phyloP scores from a whole-genome alignment of 1,140 invertebrate species.

The Atta cephalotes region DNA sequence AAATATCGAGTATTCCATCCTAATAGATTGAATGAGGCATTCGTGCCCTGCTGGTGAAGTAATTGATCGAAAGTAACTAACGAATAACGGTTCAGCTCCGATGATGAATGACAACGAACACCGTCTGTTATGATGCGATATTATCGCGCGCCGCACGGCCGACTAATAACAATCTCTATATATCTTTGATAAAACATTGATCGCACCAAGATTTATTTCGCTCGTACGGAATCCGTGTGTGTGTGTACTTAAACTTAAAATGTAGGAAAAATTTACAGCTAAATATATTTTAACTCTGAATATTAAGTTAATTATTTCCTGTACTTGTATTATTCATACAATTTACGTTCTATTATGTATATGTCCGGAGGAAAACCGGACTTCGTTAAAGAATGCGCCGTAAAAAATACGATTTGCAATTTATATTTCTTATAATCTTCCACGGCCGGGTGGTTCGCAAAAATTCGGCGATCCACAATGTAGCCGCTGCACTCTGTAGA shows the following conservation, averaged over 20 bases:
- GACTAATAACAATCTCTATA: conserved; percentile 49
- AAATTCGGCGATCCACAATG: conserved; percentile 38
- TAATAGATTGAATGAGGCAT: conserved; percentile 35
- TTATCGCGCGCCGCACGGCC: conserved; percentile 16
- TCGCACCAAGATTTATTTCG: conserved; percentile 35
- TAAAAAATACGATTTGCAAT: not conserved
- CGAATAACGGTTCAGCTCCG: conserved; percentile 39
- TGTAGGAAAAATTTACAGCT: not conserved
- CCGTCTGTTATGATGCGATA: conserved; percentile 39
- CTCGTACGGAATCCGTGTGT: not conserved
- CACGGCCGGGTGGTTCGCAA: conserved; percentile 1
- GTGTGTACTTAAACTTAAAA: not conserved
- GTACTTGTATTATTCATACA: not conserved
- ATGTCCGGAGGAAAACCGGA: not conserved
- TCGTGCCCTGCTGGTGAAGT: conserved; percentile 10
- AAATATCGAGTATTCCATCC: conserved; percentile 20
- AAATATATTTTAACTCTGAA: conserved; percentile 32
- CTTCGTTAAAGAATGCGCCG: not conserved
- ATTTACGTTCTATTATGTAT: conserved; percentile 24
- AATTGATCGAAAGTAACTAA: conserved; percentile 55
- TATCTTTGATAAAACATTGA: conserved; percentile 45
- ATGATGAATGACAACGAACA: conserved; percentile 46
- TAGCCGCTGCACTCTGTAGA: conserved; percentile 32
- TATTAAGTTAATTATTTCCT: conserved; percentile 17
- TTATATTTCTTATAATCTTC: conserved; percentile 8